These are phyloP conservation scores for Etheostoma spectabile DNA, from an alignment of 2,113 vertebrate genomes.

Conservation along the genomic window DNA sequence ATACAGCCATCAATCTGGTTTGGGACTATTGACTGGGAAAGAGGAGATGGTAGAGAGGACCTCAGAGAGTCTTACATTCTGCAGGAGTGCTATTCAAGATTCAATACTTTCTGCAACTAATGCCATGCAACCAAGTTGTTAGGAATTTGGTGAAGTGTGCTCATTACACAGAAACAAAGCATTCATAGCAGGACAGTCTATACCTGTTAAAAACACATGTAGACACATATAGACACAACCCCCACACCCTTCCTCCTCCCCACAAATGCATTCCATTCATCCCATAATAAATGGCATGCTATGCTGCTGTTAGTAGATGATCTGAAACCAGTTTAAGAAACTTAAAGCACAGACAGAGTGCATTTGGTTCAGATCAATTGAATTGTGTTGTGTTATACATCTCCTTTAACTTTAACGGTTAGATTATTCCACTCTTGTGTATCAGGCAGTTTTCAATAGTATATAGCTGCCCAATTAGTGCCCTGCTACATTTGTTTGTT, in stretches of 20 bases:
- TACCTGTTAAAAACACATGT: too few species aligned
- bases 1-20: constrained; percentile 66
- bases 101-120: too few species aligned
- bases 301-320: not conserved
- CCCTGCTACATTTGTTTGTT: constrained; percentile 57
- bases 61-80: not conserved
- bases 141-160: too few species aligned
- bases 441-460: constrained; percentile 35
- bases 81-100: not conserved
- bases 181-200: too few species aligned
- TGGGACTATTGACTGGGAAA: constrained; percentile 45
- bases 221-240: too few species aligned
- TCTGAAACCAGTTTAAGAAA: constrained; percentile 7
- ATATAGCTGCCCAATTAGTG: constrained; percentile 51
- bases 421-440: constrained; percentile 1
- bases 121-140: too few species aligned
- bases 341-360: not conserved
- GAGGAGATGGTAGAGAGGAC: constrained; percentile 21
- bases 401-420: not conserved
- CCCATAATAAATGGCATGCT: too few species aligned
- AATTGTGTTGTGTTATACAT: not conserved
- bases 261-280: too few species aligned
- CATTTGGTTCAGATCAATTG: not conserved
- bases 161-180: too few species aligned
- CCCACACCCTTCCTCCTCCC: too few species aligned